phyloP scores from a whole-genome alignment of 2,113 vertebrate species.

The Oreochromis aureus region DNA sequence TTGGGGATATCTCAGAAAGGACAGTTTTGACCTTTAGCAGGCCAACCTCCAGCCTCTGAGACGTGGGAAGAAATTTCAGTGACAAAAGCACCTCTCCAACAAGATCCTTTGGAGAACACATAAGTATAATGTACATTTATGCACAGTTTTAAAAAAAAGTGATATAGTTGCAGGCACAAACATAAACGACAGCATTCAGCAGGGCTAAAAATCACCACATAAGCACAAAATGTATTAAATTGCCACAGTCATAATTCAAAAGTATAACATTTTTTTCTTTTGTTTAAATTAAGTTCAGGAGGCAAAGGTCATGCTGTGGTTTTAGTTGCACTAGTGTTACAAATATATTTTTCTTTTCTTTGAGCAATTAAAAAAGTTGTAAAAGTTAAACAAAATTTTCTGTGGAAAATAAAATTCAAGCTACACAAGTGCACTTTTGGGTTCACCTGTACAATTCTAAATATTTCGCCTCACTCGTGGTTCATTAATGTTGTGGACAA shows the following conservation, averaged over 20 bases:
- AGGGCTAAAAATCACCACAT: not conserved
- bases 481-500: not conserved
- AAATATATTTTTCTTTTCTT: not conserved
- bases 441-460: not conserved
- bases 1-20: not conserved
- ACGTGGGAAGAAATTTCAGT: constrained; percentile 73
- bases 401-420: not conserved
- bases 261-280: not conserved
- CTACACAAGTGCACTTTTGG: not conserved
- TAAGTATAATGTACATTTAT: not conserved
- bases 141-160: not conserved
- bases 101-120: constrained; percentile 58
- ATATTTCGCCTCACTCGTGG: not conserved
- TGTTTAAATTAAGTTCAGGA: not conserved
- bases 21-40: constrained; percentile 68
- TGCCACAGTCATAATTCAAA: fast-evolving
- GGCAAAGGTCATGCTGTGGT: not conserved
- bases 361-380: not conserved
- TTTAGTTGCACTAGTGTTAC: fast-evolving
- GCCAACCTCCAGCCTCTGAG: constrained; percentile 74
- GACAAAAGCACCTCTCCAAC: constrained; percentile 74
- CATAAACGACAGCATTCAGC: not conserved
- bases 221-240: not conserved
- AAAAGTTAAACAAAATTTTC: not conserved
- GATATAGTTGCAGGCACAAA: not conserved